Evolutionary conservation across 1,140 invertebrate genomes (phyloP), one percentile per base, ranked within the genome.

Genomic region (Polypedilum pembai): DNA sequence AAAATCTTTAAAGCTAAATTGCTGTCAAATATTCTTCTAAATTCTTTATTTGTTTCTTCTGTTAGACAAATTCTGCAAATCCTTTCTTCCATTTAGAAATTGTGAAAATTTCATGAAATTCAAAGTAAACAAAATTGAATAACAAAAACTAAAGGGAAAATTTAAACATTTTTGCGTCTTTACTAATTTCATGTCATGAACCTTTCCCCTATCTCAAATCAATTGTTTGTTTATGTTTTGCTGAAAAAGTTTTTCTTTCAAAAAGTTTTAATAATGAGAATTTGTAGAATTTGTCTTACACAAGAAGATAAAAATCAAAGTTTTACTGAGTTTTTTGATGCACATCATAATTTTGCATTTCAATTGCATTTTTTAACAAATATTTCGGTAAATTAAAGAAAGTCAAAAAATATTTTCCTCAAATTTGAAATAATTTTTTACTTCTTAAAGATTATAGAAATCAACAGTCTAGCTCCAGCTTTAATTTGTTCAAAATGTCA

Each of bases 401-500:
- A n/a, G n/a, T n/a, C n/a, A n/a, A 69, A 18, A 69, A 20, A 20
- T 18, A 8, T 69, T 7, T 8, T 10, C 2, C 3, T 18, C 3
- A 8, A 1, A 69, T 21, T 20, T 69, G 3, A 20, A 69, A 18
- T 21, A 0, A 8, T 1, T 10, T 21, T 18, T 20, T 15, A 69
- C 20, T 21, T 21, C 1, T 18, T 69, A 20, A 20, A 69, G 65
- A 8, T 69, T 18, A 10, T 69, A 7, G 65, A 69, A 69, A 3
- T 69, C 10, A 21, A 18, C 7, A 18, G 20, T 69, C 15, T 18
- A 20, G 7, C 20, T 18, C 65, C 65, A 5, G 65, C 65, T 18
- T 21, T 69, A 69, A 69, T 69, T 21, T 69, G 65, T 69, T 3
- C 15, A 8, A n/a, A 18, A 69, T 69, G 65, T 69, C 15, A 69